Evolutionary conservation across 37 sponge, comb jelly and placozoan genomes (phyloP), one percentile per base, ranked within the genome.

Genomic region (Halichondria panicea): DNA sequence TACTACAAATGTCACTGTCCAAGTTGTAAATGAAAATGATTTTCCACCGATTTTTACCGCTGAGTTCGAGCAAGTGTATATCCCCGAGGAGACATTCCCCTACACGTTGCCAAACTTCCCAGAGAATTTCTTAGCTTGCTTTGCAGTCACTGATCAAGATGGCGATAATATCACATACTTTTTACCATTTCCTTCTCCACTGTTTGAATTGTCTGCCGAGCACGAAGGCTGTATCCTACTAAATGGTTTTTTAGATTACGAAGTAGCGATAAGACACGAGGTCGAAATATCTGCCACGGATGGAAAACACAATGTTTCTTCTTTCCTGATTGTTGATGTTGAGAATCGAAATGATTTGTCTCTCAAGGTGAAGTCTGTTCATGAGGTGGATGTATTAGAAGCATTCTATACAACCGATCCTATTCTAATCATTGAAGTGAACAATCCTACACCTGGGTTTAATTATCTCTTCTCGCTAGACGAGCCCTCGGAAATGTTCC

Each of bases 131-230:
- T 31, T 82, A 3, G 28, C 44, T 18, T 74, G 74, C 21, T 35
- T 82, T 15, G 2, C 40, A n/a, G 83, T 75, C 25, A 43, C 45
- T 53, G 83, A 82, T 74, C 24, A 40, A 41, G 83, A 82, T 43
- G 83, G 68, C 6, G 74, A 82, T 56, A 66, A 65, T 27, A 72
- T 74, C n/a, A 82, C 68, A 43, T 66, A 65, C 54, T 74, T 43
- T 4, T 4, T 72, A 4, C 39, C n/a, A 19, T 24, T 28, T 22
- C 42, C 57, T 8, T 44, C 52, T 4, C 45, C 41, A 27, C 30
- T n/a, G 43, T 79, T 80, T 31, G 30, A 63, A 37, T 55, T 73
- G 15, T 39, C 36, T 41, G 35, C 28, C 21, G 71, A 71, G 22
- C 22, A 55, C 11, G 55, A 58, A 25, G 71, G 34, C 12, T 59